Base-by-base conservation (phyloP, 1,140 invertebrate species). In the Ericerus pela region DNA sequence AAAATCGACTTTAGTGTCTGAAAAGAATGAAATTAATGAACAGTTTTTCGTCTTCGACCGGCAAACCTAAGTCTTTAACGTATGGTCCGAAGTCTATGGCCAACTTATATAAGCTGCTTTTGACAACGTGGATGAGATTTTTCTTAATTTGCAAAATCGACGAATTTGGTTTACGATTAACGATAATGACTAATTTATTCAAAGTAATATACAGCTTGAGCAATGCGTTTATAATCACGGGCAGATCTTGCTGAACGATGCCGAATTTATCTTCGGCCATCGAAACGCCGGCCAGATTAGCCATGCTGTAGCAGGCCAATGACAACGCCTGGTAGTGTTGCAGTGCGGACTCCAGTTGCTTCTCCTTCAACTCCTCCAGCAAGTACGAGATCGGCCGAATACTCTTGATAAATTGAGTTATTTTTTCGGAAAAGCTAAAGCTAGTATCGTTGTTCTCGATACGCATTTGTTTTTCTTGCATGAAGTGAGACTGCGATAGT, bases 211-310 rank as follows among this genome's bases (percentile, higher is more conserved):
- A 85, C 0, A 88, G 69, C 38, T 72, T 71, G 3, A 86, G 64
- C 1, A 88, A 62, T 6, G 74, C 63, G 38, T 73, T 73, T 31
- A 89, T 77, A n/a, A 88, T 77, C 18, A 67, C 62, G 10, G 80
- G 68, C 26, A 88, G 67, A 68, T 86, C 82, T 66, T 81, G 82
- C 63, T 87, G 85, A 3, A 84, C 82, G 43, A 88, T 77, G 37
- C 86, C 86, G 70, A 79, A 88, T 55, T 73, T 75, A 69, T 88
- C 86, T 70, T 88, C 85, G 8, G 61, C 75, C 2, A 86, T 65
- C 0, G 85, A 87, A 30, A 75, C 69, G 1, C 77, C 76, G 28
- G 76, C 74, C 16, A 88, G 67, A 27, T 76, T 73, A 0, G 84
- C 76, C 38, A 88, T 70, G 1, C 80, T 79, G 68, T 85, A 80